Evolutionary conservation across 2,888 invertebrate species (phyloP), one percentile per base, ranked within the genome.

Genomic region (Physocephala rufipes): DNA sequence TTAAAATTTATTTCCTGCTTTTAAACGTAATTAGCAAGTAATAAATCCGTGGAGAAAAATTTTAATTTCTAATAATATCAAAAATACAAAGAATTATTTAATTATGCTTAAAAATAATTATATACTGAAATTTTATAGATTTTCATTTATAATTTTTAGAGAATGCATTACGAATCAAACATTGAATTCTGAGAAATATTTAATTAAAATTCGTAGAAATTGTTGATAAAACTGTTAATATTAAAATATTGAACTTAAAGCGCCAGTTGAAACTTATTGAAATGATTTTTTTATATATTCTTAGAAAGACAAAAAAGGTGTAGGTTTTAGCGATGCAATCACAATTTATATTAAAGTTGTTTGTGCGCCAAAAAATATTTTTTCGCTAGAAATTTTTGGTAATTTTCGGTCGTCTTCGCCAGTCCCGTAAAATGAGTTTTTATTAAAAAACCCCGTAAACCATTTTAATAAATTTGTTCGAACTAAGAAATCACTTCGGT

Each of bases 161-260:
- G 9, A 36, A 7, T 36, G 36, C 36, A 36, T 36, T 36, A 36
- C 5, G 36, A 36, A 36, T 36, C 36, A 36, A 36, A 36, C 36
- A 36, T 36, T 36, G 9, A 36, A 36, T 36, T 4, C 36, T 7
- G 9, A 9, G 9, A 36, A 36, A 7, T 36, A 9, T 36, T 58
- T 21, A 30, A 62, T 21, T 55, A 47, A 43, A 65, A 28, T 53
- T 72, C 64, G 64, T 70, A 73, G 71, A 70, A 61, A 74, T 71
- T 55, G n/a, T 55, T 55, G 5, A 24, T 2, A 55, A 55, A 55
- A 19, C 21, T 55, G 21, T 21, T 19, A 55, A 55, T 21, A 67
- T 28, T 67, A 58, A 66, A 36, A 30, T 30, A 68, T 49, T 72
- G 51, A 75, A 61, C 15, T 24, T 9, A 36, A 36, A 7, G 36